Percentiles rank a stretch among this genome's conserved stretches.
phyloP scores from a whole-genome alignment of 2,113 vertebrate genomes.

The Brachypodius melanocephalos region DNA sequence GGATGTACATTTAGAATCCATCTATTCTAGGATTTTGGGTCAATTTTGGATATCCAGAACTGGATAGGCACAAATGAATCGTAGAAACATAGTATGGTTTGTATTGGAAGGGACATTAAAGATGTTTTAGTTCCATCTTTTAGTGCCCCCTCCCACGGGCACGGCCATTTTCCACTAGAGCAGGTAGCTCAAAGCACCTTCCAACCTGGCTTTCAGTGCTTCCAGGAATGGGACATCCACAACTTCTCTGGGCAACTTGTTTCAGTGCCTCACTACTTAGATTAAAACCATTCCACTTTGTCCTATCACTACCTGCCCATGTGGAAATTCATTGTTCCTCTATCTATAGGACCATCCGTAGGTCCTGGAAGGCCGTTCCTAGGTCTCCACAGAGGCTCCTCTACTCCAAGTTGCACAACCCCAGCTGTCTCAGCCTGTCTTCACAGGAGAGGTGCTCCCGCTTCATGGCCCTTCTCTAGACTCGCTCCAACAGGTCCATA shows the following conservation, averaged over 20 bases:
- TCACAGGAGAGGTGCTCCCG: not conserved
- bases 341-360: not conserved
- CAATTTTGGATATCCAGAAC: not conserved
- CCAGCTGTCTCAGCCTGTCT: not conserved
- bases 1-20: not conserved
- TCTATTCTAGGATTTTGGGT: not conserved
- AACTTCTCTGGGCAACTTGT: not conserved
- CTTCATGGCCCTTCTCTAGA: not conserved
- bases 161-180: not conserved
- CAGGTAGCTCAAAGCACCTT: not conserved
- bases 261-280: not conserved
- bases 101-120: not conserved
- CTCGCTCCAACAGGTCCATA: accelerated
- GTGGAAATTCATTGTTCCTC: not conserved
- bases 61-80: not conserved
- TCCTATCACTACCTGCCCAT: not conserved
- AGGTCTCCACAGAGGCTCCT: not conserved
- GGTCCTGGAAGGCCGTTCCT: not conserved
- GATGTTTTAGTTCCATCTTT: too few relatives aligned
- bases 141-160: too few relatives aligned
- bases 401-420: not conserved
- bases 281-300: not conserved
- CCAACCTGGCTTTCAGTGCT: not conserved
- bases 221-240: not conserved
- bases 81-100: not conserved